Evolutionary conservation across 2,888 invertebrate genomes (phyloP), one percentile per base, ranked within the genome.

Genomic region (Oscheius onirici): DNA sequence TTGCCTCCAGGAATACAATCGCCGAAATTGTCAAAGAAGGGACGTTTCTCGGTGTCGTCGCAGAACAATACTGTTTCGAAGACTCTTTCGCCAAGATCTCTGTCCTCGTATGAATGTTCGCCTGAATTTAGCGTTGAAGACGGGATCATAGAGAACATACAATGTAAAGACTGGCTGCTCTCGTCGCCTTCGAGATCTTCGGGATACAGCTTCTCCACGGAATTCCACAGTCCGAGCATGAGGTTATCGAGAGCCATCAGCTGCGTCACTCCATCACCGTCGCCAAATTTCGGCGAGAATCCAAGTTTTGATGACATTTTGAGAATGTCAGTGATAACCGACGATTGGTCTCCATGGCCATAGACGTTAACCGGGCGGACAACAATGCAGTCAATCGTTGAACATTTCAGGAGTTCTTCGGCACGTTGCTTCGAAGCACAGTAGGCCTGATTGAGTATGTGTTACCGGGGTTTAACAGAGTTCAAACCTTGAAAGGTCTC

Each of bases 161-260:
- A 58, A 20, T 58, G 58, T 15, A 58, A 41, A 15, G 58, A 58
- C 15, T 34, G 28, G 40, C 20, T 40, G 58, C 58, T 58, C 41
- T 24, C 17, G 22, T 46, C 63, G 11, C 2, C 13, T 49, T 63
- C 63, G n/a, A 20, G 2, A 20, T 40, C n/a, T 1, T 11, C 10
- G 17, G 24, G 26, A 20, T 17, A 44, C 6, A 68, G 46, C 20
- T 68, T 68, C 22, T 68, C 28, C 15, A 40, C 67, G 41, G 76
- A 74, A n/a, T 58, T 54, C 75, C 76, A 74, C 6, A 86, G 34
- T 11, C 81, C 79, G 10, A 63, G 65, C 0, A 84, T 78, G 0
- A 77, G 76, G 66, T 85, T 85, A 20, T 84, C 82, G 44, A 80
- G 82, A 60, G 83, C 83, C 1, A 85, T 78, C 78, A 86, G 76